These are phyloP conservation scores for Acanthosepion lycidas DNA, from an alignment of 2,888 invertebrate species.

Conservation along the genomic window DNA sequence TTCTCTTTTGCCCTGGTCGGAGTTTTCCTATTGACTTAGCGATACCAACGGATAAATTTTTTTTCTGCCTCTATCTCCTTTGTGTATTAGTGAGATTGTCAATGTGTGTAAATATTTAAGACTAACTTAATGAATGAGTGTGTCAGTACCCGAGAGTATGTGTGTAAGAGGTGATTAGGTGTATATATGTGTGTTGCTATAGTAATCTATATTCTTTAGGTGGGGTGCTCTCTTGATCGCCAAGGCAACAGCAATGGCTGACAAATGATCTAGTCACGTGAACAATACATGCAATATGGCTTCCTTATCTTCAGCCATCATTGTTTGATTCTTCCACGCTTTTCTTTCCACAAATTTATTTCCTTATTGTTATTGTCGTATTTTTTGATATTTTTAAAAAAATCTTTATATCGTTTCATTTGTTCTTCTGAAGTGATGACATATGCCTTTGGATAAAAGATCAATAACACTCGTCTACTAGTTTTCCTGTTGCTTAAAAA, in stretches of 20 bases:
- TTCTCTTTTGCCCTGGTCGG: too few relatives aligned
- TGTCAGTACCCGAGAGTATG: background rate
- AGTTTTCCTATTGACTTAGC: background rate
- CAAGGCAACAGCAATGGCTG: conserved; percentile 33
- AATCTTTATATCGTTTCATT: background rate
- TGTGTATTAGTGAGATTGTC: background rate
- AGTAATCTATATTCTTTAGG: background rate
- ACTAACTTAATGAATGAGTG: background rate
- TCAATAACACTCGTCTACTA: too few relatives aligned
- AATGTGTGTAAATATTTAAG: background rate
- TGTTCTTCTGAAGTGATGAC: too few relatives aligned
- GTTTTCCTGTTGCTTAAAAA: too few relatives aligned
- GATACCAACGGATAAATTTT: background rate
- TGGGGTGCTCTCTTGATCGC: background rate
- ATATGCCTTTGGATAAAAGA: too few relatives aligned
- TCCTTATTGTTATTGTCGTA: background rate
- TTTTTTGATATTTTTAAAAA: background rate
- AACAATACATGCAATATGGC: background rate
- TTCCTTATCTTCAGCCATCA: background rate
- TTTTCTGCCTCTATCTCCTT: background rate
- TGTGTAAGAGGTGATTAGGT: background rate
- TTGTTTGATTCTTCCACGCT: background rate
- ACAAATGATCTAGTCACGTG: background rate
- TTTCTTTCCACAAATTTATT: too few relatives aligned
- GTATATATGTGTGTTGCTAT: background rate